These are phyloP conservation scores for Amphiura filiformis DNA, from an alignment of 35 echinoderm and acorn worm species.

Conservation along the genomic window DNA sequence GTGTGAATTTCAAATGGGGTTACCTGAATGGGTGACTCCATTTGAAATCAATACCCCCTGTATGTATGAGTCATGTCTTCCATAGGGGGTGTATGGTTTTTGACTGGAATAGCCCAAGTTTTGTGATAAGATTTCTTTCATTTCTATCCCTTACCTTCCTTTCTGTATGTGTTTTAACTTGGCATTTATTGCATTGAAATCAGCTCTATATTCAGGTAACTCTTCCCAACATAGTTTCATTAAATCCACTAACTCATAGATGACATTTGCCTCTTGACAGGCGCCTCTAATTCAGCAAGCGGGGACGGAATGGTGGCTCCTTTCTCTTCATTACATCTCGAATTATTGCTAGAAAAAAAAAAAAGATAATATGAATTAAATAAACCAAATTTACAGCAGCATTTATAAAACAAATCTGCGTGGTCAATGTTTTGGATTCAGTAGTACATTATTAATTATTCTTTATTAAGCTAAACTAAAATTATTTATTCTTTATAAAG, in stretches of 20 bases:
- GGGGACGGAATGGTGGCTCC: slow-evolving; percentile 90
- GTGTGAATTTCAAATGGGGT: no score
- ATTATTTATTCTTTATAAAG: no score
- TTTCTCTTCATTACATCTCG: slow-evolving; percentile 80
- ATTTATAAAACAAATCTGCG: neutral
- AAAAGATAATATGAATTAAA: neutral
- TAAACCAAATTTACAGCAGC: no score
- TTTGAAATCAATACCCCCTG: no score
- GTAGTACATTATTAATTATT: no score
- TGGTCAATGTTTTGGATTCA: no score
- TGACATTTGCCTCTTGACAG: neutral
- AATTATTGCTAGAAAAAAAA: slow-evolving; percentile 58
- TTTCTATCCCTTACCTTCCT: slow-evolving; percentile 35
- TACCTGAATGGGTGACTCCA: no score
- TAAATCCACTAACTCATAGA: slow-evolving; percentile 42
- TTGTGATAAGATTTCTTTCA: no score
- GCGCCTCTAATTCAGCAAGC: slow-evolving; percentile 27
- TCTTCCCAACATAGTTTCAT: slow-evolving; percentile 88
- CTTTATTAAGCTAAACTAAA: no score
- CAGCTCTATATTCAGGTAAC: slow-evolving; percentile 72
- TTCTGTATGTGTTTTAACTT: slow-evolving; percentile 72
- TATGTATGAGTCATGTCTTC: no score
- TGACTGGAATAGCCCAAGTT: no score
- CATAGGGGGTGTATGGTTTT: no score
- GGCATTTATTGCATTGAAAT: slow-evolving; percentile 68